Percentiles rank a stretch among this genome's conserved stretches.
Conservation (phyloP, 2,113 vertebrate species). For the Vidua chalybeata region DNA sequence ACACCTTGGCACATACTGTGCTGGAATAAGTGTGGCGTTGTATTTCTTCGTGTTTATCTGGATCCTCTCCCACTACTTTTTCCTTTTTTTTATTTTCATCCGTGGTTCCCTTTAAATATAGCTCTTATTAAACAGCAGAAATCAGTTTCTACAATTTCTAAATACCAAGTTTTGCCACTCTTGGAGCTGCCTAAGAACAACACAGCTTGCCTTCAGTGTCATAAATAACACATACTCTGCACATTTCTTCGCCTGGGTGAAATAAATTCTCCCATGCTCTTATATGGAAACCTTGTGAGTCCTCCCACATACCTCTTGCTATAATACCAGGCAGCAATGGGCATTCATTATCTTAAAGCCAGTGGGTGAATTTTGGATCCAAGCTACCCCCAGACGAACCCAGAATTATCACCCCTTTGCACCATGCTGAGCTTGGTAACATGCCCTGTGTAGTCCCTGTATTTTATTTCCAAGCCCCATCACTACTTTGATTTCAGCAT, state of each 20-base stretch:
- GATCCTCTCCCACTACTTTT: not conserved
- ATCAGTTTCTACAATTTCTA: not conserved
- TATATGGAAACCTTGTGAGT: slow-evolving; percentile 57
- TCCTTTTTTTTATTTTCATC: not conserved
- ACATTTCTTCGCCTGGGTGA: slow-evolving; percentile 13
- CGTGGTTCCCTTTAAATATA: not conserved
- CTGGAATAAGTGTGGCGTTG: not conserved
- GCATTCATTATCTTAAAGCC: not conserved
- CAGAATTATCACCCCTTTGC: not conserved
- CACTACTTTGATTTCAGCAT: not conserved
- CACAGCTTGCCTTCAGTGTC: not conserved
- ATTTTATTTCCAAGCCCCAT: not conserved
- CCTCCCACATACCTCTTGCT: slow-evolving; percentile 28
- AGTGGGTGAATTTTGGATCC: not conserved
- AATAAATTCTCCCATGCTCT: slow-evolving; percentile 65
- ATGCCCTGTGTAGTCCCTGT: not conserved
- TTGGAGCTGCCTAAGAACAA: not conserved
- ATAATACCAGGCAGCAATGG: not conserved
- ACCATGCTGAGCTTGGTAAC: not conserved
- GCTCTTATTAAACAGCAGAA: not conserved
- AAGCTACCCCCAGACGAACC: not conserved
- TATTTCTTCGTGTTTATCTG: not conserved
- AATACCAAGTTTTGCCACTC: not conserved
- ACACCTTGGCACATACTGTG: slow-evolving; percentile 16
- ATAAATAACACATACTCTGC: slow-evolving; percentile 6